Base-by-base conservation (phyloP, 2,888 invertebrate genomes). In the Scelioninae gen. 2 region DNA sequence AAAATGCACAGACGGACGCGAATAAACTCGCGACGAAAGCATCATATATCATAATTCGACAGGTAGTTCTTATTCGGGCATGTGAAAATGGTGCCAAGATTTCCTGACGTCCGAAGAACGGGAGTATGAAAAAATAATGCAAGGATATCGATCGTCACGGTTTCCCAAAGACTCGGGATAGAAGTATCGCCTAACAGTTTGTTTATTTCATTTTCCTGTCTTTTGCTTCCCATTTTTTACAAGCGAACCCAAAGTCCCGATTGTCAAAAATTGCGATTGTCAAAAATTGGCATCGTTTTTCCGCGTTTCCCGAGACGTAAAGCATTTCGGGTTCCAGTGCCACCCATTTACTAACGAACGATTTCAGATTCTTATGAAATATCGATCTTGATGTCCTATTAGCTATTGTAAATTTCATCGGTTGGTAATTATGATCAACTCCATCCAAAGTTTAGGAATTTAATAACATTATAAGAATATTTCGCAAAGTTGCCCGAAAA, bases 321-420 rank as follows among this genome's bases (percentile, higher is more conserved):
- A 2, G 19, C 19, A 52, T 37, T 37, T 4, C 13, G 4, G 5
- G n/a, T 37, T 37, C 37, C 7, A 31, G 5, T n/a, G n/a, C n/a
- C n/a, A n/a, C n/a, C n/a, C n/a, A n/a, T n/a, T n/a, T n/a, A n/a
- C n/a, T n/a, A n/a, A n/a, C n/a, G n/a, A n/a, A n/a, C n/a, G 25
- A 25, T 25, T 25, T 25, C 25, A 6, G 25, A 25, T 39, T 7
- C 63, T 52, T 33, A 63, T 63, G 43, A 52, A 63, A 52, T 63
- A 63, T 63, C 52, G 15, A 52, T 52, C 41, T 63, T 63, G 52
- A 52, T 63, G n/a, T 63, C 61, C 37, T 46, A 45, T 58, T 28
- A 57, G 11, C 10, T 4, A 18, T 33, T 57, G 31, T 19, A 45
- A 43, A 57, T 45, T 57, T 33, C 15, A 57, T 45, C 31, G 13